These are phyloP conservation scores for Caenorhabditis elegans DNA, from an alignment of 1,140 invertebrate genomes.

Conservation along the genomic window WBcel235 BX284602.5:11565501-11566000, in stretches of 20 bases:
- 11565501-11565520: neutral
- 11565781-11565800: conserved; percentile 16
- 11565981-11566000: conserved; percentile 3
- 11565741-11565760: neutral
- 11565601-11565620: neutral
- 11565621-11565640: too few relatives aligned
- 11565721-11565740: conserved; percentile 4
- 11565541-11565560: neutral
- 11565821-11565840: conserved; percentile 11
- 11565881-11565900: conserved; percentile 10
- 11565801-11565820: neutral
- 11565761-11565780: conserved; percentile 23
- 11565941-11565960: conserved; percentile 17
- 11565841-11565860: neutral
- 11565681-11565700: neutral
- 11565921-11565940: conserved; percentile 9
- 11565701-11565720: neutral
- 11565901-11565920: conserved; percentile 1
- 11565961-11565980: neutral
- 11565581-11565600: conserved; percentile 17
- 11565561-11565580: neutral
- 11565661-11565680: neutral
- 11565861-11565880: conserved; percentile 27
- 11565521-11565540: conserved; percentile 8
- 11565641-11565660: too few relatives aligned